These are phyloP conservation scores for Xestia sexstrigata DNA, from an alignment of 2,888 invertebrate species.

Conservation along the genomic window DNA sequence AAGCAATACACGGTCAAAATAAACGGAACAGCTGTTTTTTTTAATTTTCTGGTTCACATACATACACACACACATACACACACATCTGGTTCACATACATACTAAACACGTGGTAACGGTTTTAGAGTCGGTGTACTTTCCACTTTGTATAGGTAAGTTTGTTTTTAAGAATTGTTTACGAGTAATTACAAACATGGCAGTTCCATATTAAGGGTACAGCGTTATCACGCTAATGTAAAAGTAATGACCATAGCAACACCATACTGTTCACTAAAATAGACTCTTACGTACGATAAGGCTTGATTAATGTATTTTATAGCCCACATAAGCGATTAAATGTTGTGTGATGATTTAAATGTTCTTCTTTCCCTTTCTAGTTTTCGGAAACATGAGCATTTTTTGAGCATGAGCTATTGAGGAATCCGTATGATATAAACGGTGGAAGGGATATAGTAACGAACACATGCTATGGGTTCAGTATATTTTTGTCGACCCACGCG, in stretches of 20 bases:
- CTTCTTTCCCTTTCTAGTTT: not conserved
- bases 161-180: too few species aligned
- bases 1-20: too few species aligned
- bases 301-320: conserved; percentile 26
- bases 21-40: too few species aligned
- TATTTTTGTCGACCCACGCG: conserved; percentile 5
- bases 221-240: conserved; percentile 6
- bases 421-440: not conserved
- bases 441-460: not conserved
- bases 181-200: not conserved
- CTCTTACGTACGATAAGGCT: conserved; percentile 30
- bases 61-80: too few species aligned
- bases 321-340: not conserved
- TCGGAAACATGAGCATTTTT: not conserved
- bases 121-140: too few species aligned
- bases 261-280: conserved; percentile 30
- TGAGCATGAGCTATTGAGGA: not conserved
- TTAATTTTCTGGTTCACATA: too few species aligned
- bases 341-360: not conserved
- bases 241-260: not conserved
- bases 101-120: too few species aligned
- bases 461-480: not conserved
- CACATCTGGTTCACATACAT: too few species aligned
- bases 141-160: too few species aligned
- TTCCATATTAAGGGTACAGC: not conserved